These are phyloP conservation scores for Plutella xylostella DNA, from an alignment of 2,888 invertebrate genomes.

Conservation along the genomic window DNA sequence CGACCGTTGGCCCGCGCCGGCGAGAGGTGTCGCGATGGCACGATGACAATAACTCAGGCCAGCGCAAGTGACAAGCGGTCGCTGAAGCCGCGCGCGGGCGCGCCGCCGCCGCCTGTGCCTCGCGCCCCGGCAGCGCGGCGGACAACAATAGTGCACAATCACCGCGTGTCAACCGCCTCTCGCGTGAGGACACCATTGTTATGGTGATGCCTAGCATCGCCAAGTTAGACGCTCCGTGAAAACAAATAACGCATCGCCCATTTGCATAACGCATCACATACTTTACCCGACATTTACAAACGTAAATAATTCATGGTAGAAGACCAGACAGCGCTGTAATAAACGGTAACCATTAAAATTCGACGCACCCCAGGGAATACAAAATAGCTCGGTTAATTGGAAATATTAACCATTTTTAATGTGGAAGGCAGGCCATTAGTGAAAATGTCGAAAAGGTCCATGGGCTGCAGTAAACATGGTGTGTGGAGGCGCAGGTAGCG, in stretches of 20 bases:
- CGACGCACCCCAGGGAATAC: slow-evolving; percentile 40
- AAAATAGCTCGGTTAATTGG: slow-evolving; percentile 54
- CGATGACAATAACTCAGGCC: slow-evolving; percentile 34
- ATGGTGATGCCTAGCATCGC: slow-evolving; percentile 48
- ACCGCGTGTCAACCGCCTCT: slow-evolving; percentile 56
- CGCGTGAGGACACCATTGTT: slow-evolving; percentile 52
- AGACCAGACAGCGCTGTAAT: slow-evolving; percentile 29
- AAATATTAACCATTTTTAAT: slow-evolving; percentile 53
- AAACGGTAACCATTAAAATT: slow-evolving; percentile 44
- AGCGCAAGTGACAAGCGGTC: neutral
- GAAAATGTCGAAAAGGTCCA: slow-evolving; percentile 39
- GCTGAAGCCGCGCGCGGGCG: neutral
- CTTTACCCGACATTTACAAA: slow-evolving; percentile 32
- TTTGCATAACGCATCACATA: slow-evolving; percentile 23
- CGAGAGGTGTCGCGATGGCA: slow-evolving; percentile 28
- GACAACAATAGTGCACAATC: slow-evolving; percentile 62
- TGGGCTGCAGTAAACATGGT: neutral
- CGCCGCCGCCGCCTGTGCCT: slow-evolving; percentile 13
- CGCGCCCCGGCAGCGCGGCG: slow-evolving; percentile 24
- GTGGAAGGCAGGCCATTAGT: slow-evolving; percentile 42
- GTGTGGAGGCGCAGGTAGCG: slow-evolving; percentile 46
- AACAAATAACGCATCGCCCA: slow-evolving; percentile 44
- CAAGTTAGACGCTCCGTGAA: slow-evolving; percentile 44
- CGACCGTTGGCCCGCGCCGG: slow-evolving; percentile 35
- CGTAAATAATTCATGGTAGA: slow-evolving; percentile 50